Conservation (phyloP, 2,113 vertebrate genomes). For the Prochilodus magdalenae region DNA sequence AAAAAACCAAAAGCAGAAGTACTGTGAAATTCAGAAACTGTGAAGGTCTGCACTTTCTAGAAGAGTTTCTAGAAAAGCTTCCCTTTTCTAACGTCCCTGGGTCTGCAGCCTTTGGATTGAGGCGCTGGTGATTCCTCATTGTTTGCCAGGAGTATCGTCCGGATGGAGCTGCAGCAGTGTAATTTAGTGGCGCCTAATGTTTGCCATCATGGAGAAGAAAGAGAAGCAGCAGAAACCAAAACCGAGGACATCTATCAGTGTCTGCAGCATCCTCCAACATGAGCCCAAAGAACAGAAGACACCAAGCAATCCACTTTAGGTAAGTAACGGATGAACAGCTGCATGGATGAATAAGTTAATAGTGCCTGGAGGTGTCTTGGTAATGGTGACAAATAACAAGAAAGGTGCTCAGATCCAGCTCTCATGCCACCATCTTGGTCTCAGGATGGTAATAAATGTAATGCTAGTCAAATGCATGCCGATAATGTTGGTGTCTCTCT, state of each 20-base stretch:
- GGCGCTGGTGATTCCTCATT: background rate
- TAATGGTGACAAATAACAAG: too few relatives aligned
- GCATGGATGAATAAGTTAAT: too few relatives aligned
- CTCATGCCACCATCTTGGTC: too few relatives aligned
- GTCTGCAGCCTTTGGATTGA: background rate
- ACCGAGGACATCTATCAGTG: slow-evolving; percentile 41
- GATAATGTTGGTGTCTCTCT: background rate
- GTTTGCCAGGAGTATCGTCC: background rate
- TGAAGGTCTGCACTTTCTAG: too few relatives aligned
- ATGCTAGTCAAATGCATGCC: too few relatives aligned
- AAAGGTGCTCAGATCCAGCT: too few relatives aligned
- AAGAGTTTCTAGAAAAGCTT: too few relatives aligned
- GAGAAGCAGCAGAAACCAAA: background rate
- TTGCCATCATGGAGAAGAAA: background rate
- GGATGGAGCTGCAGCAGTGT: slow-evolving; percentile 35
- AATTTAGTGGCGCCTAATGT: background rate
- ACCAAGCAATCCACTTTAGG: background rate
- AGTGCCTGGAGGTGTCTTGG: background rate
- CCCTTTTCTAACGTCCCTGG: too few relatives aligned
- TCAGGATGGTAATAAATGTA: too few relatives aligned
- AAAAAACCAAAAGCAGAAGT: background rate
- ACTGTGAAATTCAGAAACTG: too few relatives aligned
- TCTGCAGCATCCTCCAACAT: background rate
- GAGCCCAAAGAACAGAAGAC: background rate
- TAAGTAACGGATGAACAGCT: background rate